These are phyloP conservation scores for Clavelina lepadiformis DNA, from an alignment of 23 tunicate species.

Conservation along the genomic window DNA sequence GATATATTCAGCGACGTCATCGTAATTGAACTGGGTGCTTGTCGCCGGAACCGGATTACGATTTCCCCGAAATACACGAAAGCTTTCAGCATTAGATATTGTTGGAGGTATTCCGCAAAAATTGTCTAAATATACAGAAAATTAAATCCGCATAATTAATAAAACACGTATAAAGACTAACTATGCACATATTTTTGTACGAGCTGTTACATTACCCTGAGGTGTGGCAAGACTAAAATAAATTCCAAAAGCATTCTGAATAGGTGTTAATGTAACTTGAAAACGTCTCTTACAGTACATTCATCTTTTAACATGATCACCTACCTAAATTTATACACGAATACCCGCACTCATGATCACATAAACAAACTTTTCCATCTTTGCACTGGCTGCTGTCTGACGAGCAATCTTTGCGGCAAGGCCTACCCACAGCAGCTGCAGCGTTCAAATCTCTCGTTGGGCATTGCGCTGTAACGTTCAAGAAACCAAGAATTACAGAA, in stretches of 20 bases:
- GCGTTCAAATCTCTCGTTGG: conserved; percentile 5
- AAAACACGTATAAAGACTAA: too few relatives aligned
- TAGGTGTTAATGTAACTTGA: too few relatives aligned
- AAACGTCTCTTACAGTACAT: neutral
- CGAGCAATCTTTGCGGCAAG: conserved; percentile 13
- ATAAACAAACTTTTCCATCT: conserved; percentile 25
- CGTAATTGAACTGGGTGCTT: conserved; percentile 10
- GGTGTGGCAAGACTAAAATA: too few relatives aligned
- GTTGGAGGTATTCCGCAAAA: conserved; percentile 7
- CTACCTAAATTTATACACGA: conserved; percentile 50
- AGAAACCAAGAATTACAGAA: too few relatives aligned
- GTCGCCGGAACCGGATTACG: neutral
- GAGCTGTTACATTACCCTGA: too few relatives aligned
- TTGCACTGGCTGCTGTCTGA: conserved; percentile 14
- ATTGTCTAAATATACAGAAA: too few relatives aligned
- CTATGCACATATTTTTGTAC: too few relatives aligned
- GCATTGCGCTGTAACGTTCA: conserved; percentile 12
- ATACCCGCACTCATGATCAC: conserved; percentile 66
- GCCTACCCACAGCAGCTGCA: conserved; percentile 13
- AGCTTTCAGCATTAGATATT: neutral
- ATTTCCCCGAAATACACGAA: neutral
- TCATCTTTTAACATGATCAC: too few relatives aligned
- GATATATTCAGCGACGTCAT: conserved; percentile 23
- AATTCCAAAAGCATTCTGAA: too few relatives aligned
- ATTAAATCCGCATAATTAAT: too few relatives aligned